Conservation (phyloP, 1,140 invertebrate species). For the Pararge aegeria region DNA sequence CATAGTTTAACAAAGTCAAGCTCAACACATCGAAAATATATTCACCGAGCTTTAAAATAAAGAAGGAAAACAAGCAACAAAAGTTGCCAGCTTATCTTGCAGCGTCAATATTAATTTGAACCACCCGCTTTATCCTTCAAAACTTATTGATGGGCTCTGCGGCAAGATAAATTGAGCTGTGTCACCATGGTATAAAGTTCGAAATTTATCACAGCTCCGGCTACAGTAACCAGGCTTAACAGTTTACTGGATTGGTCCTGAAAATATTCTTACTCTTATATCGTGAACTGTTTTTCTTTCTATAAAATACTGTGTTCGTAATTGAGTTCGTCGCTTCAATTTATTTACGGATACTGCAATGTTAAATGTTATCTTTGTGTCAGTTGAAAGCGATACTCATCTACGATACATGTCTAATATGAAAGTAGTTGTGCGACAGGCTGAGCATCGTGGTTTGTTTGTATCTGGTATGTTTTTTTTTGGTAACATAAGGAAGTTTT, state of each 20-base stretch:
- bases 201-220: conserved; percentile 6
- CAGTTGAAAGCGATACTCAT: too few species aligned
- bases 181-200: conserved; percentile 13
- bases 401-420: too few species aligned
- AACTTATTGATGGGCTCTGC: conserved; percentile 16
- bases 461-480: too few species aligned
- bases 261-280: neutral
- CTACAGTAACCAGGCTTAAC: neutral
- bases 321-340: too few species aligned
- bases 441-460: too few species aligned
- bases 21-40: neutral
- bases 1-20: neutral
- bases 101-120: conserved; percentile 19
- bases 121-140: conserved; percentile 15
- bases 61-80: conserved; percentile 15
- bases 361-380: too few species aligned
- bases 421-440: too few species aligned
- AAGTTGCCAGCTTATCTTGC: conserved; percentile 17
- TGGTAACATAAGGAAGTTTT: too few species aligned
- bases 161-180: conserved; percentile 15
- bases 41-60: conserved; percentile 3
- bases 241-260: neutral
- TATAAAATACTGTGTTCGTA: neutral
- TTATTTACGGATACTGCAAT: too few species aligned
- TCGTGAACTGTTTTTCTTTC: neutral